These are phyloP conservation scores for Helicoverpa zea DNA, from an alignment of 1,140 invertebrate genomes.

Conservation along the genomic window DNA sequence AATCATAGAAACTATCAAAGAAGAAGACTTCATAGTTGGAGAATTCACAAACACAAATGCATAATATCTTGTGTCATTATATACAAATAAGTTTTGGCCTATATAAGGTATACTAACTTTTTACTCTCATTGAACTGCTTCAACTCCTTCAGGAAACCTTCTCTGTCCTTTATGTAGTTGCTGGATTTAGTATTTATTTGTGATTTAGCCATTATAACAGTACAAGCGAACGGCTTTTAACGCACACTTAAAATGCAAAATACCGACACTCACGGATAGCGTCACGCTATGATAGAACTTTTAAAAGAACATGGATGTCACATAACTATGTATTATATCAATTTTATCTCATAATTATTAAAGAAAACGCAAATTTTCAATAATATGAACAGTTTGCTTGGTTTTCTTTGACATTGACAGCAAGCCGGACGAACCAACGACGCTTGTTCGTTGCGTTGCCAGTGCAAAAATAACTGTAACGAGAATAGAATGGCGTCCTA, in stretches of 20 bases:
- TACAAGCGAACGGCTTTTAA: constrained; percentile 50
- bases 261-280: neutral
- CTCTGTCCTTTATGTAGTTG: constrained; percentile 87
- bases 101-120: constrained; percentile 89
- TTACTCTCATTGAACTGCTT: constrained; percentile 94
- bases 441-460: constrained; percentile 35
- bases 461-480: neutral
- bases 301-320: constrained; percentile 2
- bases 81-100: neutral
- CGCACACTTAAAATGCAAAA: constrained; percentile 23
- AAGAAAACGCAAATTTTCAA: constrained; percentile 27
- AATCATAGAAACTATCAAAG: neutral
- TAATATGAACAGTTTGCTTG: constrained; percentile 35
- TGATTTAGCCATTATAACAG: constrained; percentile 78
- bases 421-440: constrained; percentile 26
- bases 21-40: neutral
- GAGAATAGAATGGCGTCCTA: no score
- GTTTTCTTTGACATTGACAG: constrained; percentile 50
- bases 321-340: constrained; percentile 5
- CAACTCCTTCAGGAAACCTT: constrained; percentile 92
- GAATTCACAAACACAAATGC: neutral
- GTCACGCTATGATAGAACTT: neutral
- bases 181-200: constrained; percentile 84
- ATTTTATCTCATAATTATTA: constrained; percentile 37
- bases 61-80: no score